These are phyloP conservation scores for Lasioglossum figueresi DNA, from an alignment of 2,888 invertebrate species.

Conservation along the genomic window DNA sequence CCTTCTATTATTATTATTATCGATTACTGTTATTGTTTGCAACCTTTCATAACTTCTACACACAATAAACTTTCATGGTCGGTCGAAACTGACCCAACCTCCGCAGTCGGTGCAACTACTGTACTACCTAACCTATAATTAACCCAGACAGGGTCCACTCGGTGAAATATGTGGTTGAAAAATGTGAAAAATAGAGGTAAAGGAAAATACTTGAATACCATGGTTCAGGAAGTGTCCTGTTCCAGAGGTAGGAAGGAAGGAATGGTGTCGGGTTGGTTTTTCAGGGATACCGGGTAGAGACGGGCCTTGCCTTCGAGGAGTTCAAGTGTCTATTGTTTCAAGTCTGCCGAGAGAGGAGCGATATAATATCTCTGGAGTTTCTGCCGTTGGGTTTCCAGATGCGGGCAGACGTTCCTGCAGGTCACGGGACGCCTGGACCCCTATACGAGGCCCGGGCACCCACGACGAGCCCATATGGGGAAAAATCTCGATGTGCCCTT, in stretches of 20 bases:
- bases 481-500: conserved; percentile 52
- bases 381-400: conserved; percentile 72
- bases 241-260: not conserved
- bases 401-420: conserved; percentile 72
- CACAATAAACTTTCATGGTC: not conserved
- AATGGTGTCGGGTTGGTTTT: conserved; percentile 39
- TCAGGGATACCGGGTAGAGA: conserved; percentile 44
- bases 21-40: not conserved
- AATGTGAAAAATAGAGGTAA: not conserved
- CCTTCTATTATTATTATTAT: not conserved
- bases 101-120: not conserved
- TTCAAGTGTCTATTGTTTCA: conserved; percentile 78
- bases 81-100: not conserved
- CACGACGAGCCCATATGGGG: conserved; percentile 39
- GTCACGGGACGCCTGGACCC: conserved; percentile 56
- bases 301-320: conserved; percentile 55
- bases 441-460: conserved; percentile 52
- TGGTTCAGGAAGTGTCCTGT: not conserved
- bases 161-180: not conserved
- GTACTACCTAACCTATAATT: not conserved
- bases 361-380: conserved; percentile 76
- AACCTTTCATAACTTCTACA: not conserved
- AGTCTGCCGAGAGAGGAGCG: conserved; percentile 69
- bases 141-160: not conserved
- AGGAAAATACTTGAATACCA: not conserved